Evolutionary conservation across 2,888 invertebrate genomes (phyloP), one percentile per base, ranked within the genome.

Genomic region (Dermolepida albohirtum): DNA sequence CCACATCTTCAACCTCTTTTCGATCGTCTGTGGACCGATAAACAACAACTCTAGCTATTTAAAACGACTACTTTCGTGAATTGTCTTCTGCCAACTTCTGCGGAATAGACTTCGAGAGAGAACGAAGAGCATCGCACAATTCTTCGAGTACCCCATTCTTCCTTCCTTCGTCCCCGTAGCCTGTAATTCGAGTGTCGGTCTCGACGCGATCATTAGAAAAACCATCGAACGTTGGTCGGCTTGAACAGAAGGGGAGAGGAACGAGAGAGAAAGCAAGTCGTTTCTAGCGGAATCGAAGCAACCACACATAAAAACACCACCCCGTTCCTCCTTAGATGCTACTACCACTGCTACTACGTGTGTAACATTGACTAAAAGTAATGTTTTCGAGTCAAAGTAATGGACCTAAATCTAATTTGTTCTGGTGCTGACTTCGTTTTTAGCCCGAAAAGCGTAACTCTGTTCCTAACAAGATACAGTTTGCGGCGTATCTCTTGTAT

Each of bases 391-490:
- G 64, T 63, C 50, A 50, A 14, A 57, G 66, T 66, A 66, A 66
- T 66, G 66, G 66, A 66, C 66, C 66, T 57, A 66, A 57, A 66
- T 66, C 66, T 57, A 66, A 66, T 66, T 66, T 66, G 66, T 54
- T 66, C 66, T 57, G 66, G 54, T 66, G 66, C 55, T 34, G 66
- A 66, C 55, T 66, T 40, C 49, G 54, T 66, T 66, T 49, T 66
- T 55, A 64, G 64, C 51, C 49, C 39, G 52, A 54, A 62, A 47
- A 50, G 50, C 51, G 51, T 41, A 40, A 39, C 50, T 40, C 51
- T 40, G 51, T 34, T 40, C 22, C 29, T 40, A 64, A 64, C 64
- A 43, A 43, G 64, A 64, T 51, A 50, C 64, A 52, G 51, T 64
- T 51, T 51, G 64, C 17, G 50, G 62, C 39, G 44, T 44, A 14